A percentile compares a stretch with the other conserved stretches of the same genome.
Conservation (phyloP, 2,113 vertebrate genomes). For the Euleptes europaea region DNA sequence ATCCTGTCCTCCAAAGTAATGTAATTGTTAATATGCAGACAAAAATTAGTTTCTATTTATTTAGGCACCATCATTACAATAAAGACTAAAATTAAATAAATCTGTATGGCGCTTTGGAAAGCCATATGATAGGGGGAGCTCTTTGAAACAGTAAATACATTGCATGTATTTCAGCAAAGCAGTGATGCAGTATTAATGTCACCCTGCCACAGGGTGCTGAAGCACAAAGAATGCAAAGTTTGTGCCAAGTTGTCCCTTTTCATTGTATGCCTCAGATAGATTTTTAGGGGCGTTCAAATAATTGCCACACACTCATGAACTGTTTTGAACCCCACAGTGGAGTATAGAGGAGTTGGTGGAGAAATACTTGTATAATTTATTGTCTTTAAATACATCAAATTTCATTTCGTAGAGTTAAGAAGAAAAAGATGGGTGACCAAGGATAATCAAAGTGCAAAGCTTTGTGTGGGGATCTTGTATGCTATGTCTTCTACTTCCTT, state of each 20-base stretch:
- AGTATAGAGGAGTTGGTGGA: constrained; percentile 9
- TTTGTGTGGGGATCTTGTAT: constrained; percentile 60
- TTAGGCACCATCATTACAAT: constrained; percentile 46
- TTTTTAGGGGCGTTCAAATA: constrained; percentile 81
- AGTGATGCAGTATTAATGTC: constrained; percentile 60
- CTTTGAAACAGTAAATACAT: constrained; percentile 53
- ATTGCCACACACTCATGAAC: constrained; percentile 74
- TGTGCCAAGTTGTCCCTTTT: constrained; percentile 81
- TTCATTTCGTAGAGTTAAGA: constrained; percentile 54
- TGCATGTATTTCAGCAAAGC: constrained; percentile 66
- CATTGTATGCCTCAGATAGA: constrained; percentile 79
- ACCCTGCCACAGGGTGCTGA: constrained; percentile 67
- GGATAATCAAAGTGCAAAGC: constrained; percentile 58
- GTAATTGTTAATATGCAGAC: constrained; percentile 51
- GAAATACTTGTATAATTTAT: constrained; percentile 53
- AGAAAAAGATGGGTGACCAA: neutral
- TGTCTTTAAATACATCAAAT: constrained; percentile 63
- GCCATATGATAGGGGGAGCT: constrained; percentile 30
- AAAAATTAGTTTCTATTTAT: constrained; percentile 41
- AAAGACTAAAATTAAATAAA: constrained; percentile 48
- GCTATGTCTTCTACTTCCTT: constrained; percentile 65
- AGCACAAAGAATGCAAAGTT: constrained; percentile 75
- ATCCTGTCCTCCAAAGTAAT: constrained; percentile 31
- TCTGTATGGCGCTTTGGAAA: constrained; percentile 59
- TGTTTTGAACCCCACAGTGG: constrained; percentile 53